Evolutionary conservation across 2,888 invertebrate genomes (phyloP).

Genomic region (Zelleria hepariella): DNA sequence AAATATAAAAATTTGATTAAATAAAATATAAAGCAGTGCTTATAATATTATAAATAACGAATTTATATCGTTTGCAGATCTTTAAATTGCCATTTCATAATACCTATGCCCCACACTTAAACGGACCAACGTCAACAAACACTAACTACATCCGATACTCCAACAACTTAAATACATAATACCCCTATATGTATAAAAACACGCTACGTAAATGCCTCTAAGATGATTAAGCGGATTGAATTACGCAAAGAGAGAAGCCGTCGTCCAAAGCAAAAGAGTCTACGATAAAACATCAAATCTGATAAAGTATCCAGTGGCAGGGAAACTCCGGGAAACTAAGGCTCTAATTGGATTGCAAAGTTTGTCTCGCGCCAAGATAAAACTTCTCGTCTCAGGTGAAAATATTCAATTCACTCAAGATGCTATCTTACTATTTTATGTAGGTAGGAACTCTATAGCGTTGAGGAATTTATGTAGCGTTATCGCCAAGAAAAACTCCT

Average conservation of each 20-base stretch:
- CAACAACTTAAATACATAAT: too few species aligned
- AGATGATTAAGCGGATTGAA: background rate
- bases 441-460: too few species aligned
- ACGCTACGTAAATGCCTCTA: background rate
- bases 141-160: too few species aligned
- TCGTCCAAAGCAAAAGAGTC: background rate
- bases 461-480: too few species aligned
- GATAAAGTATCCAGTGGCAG: conserved; percentile 1
- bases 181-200: background rate
- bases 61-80: too few species aligned
- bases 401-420: conserved; percentile 2
- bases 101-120: too few species aligned
- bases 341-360: conserved; percentile 3
- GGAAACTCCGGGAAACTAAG: background rate
- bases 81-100: too few species aligned
- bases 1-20: too few species aligned
- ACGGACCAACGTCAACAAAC: too few species aligned
- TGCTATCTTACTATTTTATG: background rate
- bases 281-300: conserved; percentile 1
- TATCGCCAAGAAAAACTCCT: too few species aligned
- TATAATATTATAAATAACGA: too few species aligned
- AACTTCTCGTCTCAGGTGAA: background rate
- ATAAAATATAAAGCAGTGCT: too few species aligned
- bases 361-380: conserved; percentile 1
- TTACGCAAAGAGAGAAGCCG: background rate